phyloP scores from a whole-genome alignment of 2,888 invertebrate genomes.

The Oscheius myriophilus region DNA sequence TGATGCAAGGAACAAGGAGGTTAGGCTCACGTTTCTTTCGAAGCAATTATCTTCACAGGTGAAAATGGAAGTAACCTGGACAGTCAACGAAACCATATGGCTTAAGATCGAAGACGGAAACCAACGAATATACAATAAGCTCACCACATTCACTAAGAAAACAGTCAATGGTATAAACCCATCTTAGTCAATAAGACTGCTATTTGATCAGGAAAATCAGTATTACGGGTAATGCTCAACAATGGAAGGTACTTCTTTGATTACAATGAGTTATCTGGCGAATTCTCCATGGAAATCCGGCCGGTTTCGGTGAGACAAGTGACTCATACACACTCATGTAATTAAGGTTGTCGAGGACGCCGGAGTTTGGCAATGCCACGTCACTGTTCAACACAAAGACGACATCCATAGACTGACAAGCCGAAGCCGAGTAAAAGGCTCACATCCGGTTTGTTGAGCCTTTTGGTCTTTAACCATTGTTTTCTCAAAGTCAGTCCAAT shows the following conservation, averaged over 20 bases:
- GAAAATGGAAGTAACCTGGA: constrained; percentile 55
- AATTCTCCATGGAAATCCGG: constrained; percentile 58
- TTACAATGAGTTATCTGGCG: constrained; percentile 60
- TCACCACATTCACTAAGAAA: constrained; percentile 50
- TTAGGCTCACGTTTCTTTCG: too few relatives aligned
- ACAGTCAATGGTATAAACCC: constrained; percentile 49
- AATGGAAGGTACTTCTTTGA: constrained; percentile 56
- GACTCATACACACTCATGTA: not conserved
- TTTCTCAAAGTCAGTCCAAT: not conserved
- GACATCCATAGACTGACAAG: constrained; percentile 52
- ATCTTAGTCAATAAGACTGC: too few relatives aligned
- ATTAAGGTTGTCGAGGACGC: constrained; percentile 33
- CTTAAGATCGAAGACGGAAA: constrained; percentile 56
- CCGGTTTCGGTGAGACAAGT: constrained; percentile 37
- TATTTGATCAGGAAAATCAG: constrained; percentile 44
- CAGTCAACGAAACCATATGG: constrained; percentile 55
- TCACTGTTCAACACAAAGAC: constrained; percentile 49
- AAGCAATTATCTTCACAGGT: constrained; percentile 16
- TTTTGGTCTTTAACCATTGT: constrained; percentile 12
- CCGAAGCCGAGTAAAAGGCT: constrained; percentile 40
- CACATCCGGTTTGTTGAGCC: constrained; percentile 24
- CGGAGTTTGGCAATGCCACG: constrained; percentile 58
- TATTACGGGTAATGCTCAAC: constrained; percentile 48
- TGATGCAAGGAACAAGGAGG: constrained; percentile 43
- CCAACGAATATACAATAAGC: constrained; percentile 38